Evolutionary conservation across 2,888 invertebrate species (phyloP), one percentile per base, ranked within the genome.

Genomic region (Drosophila testacea): DNA sequence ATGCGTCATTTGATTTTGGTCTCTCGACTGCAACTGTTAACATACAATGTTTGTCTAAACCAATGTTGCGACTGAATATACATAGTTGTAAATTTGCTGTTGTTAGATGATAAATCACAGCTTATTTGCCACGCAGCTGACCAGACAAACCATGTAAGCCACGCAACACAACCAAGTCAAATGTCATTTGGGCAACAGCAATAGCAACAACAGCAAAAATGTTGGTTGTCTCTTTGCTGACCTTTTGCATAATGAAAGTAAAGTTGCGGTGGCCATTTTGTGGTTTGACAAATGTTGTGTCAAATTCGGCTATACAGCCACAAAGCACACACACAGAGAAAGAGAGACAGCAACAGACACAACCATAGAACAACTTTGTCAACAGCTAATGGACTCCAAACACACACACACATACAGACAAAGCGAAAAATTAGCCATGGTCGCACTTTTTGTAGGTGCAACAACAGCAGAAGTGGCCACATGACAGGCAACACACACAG

Each of bases 211-310:
- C 54, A 64, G 11, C 50, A 64, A 55, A 60, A 71, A 59, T 55
- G 38, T 55, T 48, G 48, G 32, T 32, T 47, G 61, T 42, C 70
- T 79, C 73, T 83, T 77, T 73, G 70, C 83, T 75, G 83, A 81
- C 88, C 88, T 78, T 81, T 76, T 77, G 87, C 87, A 90, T 88
- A 88, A 90, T 90, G 90, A 88, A 88, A 81, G 85, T 83, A 87
- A 90, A 85, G 76, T 79, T 89, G 90, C 70, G 85, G 85, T 79
- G 77, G 81, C 85, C 89, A 86, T 86, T 86, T 89, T 86, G 86
- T 72, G 86, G 86, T 88, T 86, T 86, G 89, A 89, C 86, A 86
- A 86, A 86, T 86, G 86, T 89, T 89, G 86, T 89, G 86, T 87
- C 86, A 86, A 86, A 86, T 89, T 88, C 77, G 81, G 85, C 81